phyloP scores from a whole-genome alignment of 2,888 invertebrate genomes.

The Gastrophysa polygoni region DNA sequence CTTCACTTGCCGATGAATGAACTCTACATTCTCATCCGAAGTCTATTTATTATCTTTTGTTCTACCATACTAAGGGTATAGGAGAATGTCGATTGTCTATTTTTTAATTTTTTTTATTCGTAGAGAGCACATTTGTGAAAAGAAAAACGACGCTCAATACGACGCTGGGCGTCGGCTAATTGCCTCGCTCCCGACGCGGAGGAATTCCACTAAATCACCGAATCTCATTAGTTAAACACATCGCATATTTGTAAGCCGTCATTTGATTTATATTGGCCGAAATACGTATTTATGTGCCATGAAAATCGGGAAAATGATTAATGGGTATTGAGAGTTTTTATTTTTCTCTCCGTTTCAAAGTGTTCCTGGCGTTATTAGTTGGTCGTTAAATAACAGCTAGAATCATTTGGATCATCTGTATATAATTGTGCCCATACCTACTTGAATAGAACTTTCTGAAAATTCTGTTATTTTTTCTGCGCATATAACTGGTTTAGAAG shows the following conservation, averaged over 20 bases:
- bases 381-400: too few relatives aligned
- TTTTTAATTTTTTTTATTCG: neutral
- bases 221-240: constrained; percentile 48
- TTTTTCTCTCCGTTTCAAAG: constrained; percentile 16
- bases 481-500: too few relatives aligned
- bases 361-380: constrained; percentile 19
- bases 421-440: too few relatives aligned
- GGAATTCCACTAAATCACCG: constrained; percentile 44
- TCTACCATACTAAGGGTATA: too few relatives aligned
- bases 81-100: constrained; percentile 8
- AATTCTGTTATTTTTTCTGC: too few relatives aligned
- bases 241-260: constrained; percentile 45
- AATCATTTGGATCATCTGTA: too few relatives aligned
- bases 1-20: neutral
- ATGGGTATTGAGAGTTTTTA: constrained; percentile 9
- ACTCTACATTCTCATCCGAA: neutral
- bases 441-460: too few relatives aligned
- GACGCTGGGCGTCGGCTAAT: constrained; percentile 30
- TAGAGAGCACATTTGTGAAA: neutral
- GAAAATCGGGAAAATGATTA: constrained; percentile 39
- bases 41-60: constrained; percentile 9
- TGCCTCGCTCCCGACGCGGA: constrained; percentile 35
- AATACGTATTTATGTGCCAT: constrained; percentile 41
- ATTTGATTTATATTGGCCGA: constrained; percentile 47
- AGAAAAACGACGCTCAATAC: constrained; percentile 19